phyloP scores from a whole-genome alignment of 2,113 vertebrate species.

The Daphoenositta chrysoptera region DNA sequence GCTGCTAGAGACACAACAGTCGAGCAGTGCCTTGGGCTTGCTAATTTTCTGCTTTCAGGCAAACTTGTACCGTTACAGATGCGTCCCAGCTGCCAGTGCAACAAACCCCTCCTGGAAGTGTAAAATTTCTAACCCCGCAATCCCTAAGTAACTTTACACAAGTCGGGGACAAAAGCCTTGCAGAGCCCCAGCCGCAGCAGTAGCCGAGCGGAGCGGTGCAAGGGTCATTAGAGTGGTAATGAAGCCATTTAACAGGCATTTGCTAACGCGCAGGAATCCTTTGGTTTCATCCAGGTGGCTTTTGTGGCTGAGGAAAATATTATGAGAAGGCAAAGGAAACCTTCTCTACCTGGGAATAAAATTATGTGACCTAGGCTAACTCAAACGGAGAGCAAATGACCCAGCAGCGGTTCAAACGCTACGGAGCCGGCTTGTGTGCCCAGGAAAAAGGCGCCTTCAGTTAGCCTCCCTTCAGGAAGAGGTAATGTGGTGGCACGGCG shows the following conservation, averaged over 20 bases:
- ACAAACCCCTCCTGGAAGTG: conserved; percentile 74
- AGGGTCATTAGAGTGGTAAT: conserved; percentile 75
- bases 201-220: conserved; percentile 70
- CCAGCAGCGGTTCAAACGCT: neutral
- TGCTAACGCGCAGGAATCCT: conserved; percentile 44
- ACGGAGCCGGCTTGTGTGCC: neutral
- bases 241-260: conserved; percentile 72
- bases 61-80: conserved; percentile 90
- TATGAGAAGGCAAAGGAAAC: conserved; percentile 23
- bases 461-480: neutral
- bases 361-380: neutral
- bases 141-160: conserved; percentile 78
- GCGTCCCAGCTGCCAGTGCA: conserved; percentile 85
- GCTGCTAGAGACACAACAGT: conserved; percentile 65
- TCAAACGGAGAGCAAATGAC: neutral
- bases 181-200: conserved; percentile 53
- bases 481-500: neutral
- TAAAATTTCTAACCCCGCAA: conserved; percentile 83
- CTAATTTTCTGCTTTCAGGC: conserved; percentile 82
- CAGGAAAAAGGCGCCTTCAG: neutral
- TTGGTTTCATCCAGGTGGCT: conserved; percentile 52
- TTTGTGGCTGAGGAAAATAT: conserved; percentile 28
- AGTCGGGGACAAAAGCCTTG: conserved; percentile 65
- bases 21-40: conserved; percentile 31
- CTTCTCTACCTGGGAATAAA: conserved; percentile 34